phyloP scores from a whole-genome alignment of 2,113 vertebrate species.

The Diglossa brunneiventris region DNA sequence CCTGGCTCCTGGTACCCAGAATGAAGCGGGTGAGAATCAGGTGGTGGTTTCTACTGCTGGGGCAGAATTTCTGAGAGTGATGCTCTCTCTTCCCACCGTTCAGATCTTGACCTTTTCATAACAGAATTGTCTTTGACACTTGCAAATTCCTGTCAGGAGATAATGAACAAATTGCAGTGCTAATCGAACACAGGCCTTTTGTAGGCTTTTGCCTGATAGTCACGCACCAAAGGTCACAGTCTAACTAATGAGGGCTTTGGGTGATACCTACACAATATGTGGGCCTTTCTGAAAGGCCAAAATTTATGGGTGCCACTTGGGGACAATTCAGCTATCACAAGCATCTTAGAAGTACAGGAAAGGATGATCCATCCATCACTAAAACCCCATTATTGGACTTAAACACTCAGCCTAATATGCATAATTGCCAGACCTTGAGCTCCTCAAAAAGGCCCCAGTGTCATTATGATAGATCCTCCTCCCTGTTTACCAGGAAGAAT shows the following conservation, averaged over 20 bases:
- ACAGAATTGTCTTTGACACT: conserved; percentile 73
- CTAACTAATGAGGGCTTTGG: conserved; percentile 75
- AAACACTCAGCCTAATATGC: conserved; percentile 57
- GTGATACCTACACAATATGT: conserved; percentile 67
- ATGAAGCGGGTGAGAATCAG: not conserved
- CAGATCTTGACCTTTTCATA: conserved; percentile 73
- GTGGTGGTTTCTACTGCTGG: conserved; percentile 6
- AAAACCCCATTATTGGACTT: conserved; percentile 58
- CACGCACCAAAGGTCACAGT: conserved; percentile 73
- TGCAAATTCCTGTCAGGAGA: conserved; percentile 74
- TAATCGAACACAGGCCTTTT: conserved; percentile 72
- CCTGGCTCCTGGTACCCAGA: not conserved
- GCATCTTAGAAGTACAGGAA: conserved; percentile 64
- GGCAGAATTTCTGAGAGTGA: conserved; percentile 62
- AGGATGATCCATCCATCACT: conserved; percentile 53
- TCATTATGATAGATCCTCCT: conserved; percentile 70
- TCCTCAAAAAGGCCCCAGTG: conserved; percentile 61
- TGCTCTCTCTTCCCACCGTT: conserved; percentile 9
- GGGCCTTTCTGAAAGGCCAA: conserved; percentile 70
- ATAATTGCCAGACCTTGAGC: conserved; percentile 57
- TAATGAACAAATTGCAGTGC: conserved; percentile 78
- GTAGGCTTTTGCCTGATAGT: conserved; percentile 67
- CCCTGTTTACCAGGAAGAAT: conserved; percentile 64
- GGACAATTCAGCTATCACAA: conserved; percentile 63
- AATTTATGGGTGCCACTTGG: conserved; percentile 72